Conservation (phyloP, 1,140 invertebrate genomes). For the Leptinotarsa lineolata region DNA sequence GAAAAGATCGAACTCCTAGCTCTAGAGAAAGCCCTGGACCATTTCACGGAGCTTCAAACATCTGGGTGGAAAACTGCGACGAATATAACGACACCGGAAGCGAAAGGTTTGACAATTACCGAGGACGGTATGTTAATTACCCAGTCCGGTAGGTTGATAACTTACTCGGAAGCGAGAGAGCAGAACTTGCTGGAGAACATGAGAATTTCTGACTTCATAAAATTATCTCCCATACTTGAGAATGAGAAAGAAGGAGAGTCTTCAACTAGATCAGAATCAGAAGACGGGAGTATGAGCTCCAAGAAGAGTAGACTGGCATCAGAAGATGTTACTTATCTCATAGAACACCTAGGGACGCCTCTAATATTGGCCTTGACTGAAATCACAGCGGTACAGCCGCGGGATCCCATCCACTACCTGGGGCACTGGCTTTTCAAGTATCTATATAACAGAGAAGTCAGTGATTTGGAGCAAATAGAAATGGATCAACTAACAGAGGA, state of each 20-base stretch:
- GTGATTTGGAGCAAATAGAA: slow-evolving; percentile 45
- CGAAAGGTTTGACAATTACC: slow-evolving; percentile 35
- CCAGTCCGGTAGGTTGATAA: slow-evolving; percentile 29
- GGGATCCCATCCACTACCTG: slow-evolving; percentile 56
- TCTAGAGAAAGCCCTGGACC: slow-evolving; percentile 27
- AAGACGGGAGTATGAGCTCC: neutral
- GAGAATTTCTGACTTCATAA: neutral
- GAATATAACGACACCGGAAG: slow-evolving; percentile 26
- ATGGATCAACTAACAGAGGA: slow-evolving; percentile 44
- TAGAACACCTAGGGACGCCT: slow-evolving; percentile 50
- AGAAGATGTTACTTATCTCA: slow-evolving; percentile 53
- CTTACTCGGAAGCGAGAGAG: slow-evolving; percentile 38
- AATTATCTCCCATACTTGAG: neutral
- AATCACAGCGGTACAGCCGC: slow-evolving; percentile 51
- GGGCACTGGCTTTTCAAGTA: slow-evolving; percentile 56
- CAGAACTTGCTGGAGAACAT: slow-evolving; percentile 37
- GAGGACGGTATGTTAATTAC: slow-evolving; percentile 36
- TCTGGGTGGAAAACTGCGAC: slow-evolving; percentile 31
- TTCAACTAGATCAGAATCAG: neutral
- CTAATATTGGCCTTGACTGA: slow-evolving; percentile 54
- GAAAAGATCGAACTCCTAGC: slow-evolving; percentile 20
- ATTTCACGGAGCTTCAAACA: slow-evolving; percentile 31
- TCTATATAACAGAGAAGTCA: slow-evolving; percentile 53
- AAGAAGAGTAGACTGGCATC: slow-evolving; percentile 42
- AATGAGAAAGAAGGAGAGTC: neutral